phyloP scores from a whole-genome alignment of 2,113 vertebrate species.

The Ammodytes dubius region DNA sequence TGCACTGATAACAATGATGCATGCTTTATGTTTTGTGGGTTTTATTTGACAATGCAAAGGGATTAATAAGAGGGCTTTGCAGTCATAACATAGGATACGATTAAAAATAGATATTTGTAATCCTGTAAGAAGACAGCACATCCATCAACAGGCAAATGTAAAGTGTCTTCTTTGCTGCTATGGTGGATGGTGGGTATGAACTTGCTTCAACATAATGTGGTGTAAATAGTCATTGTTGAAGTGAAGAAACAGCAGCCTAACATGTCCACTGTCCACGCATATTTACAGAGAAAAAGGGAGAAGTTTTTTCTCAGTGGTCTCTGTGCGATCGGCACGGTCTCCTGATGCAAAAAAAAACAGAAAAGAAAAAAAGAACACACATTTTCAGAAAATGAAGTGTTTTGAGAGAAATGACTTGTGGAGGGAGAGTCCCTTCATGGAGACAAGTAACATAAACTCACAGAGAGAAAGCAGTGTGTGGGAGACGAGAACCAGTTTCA shows the following conservation, averaged over 20 bases:
- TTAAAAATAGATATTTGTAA: no score
- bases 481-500: conserved; percentile 81
- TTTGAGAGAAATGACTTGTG: conserved; percentile 83
- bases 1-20: not conserved
- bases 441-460: conserved; percentile 82
- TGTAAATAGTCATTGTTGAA: conserved; percentile 28
- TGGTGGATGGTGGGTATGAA: conserved; percentile 10
- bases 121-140: no score
- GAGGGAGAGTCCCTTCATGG: conserved; percentile 77
- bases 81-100: no score
- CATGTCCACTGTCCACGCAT: conserved; percentile 41
- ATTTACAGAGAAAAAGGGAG: conserved; percentile 49
- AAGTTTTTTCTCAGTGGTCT: conserved; percentile 45
- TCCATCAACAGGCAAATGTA: not conserved
- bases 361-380: conserved; percentile 56
- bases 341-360: conserved; percentile 59
- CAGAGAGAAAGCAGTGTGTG: conserved; percentile 79
- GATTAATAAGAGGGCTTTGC: not conserved
- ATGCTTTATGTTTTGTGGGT: not conserved
- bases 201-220: not conserved
- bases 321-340: conserved; percentile 51
- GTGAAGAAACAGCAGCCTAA: conserved; percentile 46
- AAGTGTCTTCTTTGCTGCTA: conserved; percentile 7
- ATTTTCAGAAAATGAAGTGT: conserved; percentile 83
- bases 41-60: conserved; percentile 17